phyloP scores from a whole-genome alignment of 2,888 invertebrate genomes.

The Macrophya alboannulata region DNA sequence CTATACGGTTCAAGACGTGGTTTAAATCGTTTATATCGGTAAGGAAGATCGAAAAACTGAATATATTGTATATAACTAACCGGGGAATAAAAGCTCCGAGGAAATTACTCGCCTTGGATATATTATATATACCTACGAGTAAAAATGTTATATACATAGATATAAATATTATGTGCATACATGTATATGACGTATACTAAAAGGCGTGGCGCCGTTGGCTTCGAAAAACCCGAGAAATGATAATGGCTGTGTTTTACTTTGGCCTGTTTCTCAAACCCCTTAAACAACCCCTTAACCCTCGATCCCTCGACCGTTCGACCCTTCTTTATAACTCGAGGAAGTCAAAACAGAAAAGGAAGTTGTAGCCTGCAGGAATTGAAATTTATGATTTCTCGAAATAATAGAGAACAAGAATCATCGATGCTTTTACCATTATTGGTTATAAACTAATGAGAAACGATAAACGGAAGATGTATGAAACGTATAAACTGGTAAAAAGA shows the following conservation, averaged over 20 bases:
- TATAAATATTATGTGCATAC: not conserved
- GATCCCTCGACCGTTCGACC: constrained; percentile 31
- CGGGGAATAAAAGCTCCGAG: not conserved
- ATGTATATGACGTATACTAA: not conserved
- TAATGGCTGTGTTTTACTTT: constrained; percentile 45
- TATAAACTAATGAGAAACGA: constrained; percentile 10
- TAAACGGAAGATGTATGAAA: not conserved
- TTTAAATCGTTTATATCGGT: constrained; percentile 47
- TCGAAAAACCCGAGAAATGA: constrained; percentile 44
- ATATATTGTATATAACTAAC: not conserved
- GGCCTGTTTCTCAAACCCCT: constrained; percentile 25
- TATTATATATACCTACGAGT: no score
- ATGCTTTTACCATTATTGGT: constrained; percentile 39
- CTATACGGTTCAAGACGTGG: constrained; percentile 34
- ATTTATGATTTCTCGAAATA: not conserved
- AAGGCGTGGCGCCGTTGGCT: constrained; percentile 29
- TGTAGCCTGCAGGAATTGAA: not conserved
- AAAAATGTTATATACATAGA: not conserved
- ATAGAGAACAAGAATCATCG: constrained; percentile 32
- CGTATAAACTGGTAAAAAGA: not conserved
- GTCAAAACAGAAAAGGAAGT: constrained; percentile 10
- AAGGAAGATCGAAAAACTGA: not conserved
- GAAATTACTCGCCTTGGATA: not conserved
- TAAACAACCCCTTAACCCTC: constrained; percentile 21
- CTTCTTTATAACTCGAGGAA: constrained; percentile 14